These are phyloP conservation scores for Tetragnatha montana DNA, from an alignment of 2,888 invertebrate genomes.

Conservation along the genomic window DNA sequence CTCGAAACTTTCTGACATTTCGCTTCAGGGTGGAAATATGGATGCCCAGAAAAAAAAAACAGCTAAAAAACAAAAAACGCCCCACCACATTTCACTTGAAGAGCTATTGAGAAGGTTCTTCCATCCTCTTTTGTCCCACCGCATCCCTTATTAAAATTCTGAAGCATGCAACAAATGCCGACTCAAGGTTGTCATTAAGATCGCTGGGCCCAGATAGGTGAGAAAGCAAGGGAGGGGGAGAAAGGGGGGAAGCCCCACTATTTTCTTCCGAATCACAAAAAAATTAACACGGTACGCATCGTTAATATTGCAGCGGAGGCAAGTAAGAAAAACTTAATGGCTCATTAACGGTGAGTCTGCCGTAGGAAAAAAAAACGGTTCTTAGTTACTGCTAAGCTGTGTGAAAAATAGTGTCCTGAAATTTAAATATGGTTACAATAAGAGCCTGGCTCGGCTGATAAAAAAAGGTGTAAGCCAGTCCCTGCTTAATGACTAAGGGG, in stretches of 20 bases:
- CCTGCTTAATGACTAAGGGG: slow-evolving; percentile 59
- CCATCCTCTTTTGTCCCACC: not conserved
- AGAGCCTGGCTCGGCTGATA: slow-evolving; percentile 44
- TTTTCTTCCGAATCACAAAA: slow-evolving; percentile 44
- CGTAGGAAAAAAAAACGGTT: slow-evolving; percentile 63
- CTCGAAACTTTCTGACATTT: not conserved
- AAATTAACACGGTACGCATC: slow-evolving; percentile 47
- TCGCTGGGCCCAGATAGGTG: slow-evolving; percentile 55
- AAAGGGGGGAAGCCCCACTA: slow-evolving; percentile 30
- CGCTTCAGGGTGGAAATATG: not conserved
- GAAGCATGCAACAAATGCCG: slow-evolving; percentile 53
- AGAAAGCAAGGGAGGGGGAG: slow-evolving; percentile 52
- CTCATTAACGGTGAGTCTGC: slow-evolving; percentile 59
- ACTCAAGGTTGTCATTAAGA: slow-evolving; percentile 65
- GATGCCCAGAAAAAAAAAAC: not conserved
- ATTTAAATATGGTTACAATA: slow-evolving; percentile 70
- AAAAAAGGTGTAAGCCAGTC: slow-evolving; percentile 66
- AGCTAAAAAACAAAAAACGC: not conserved
- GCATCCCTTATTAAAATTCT: slow-evolving; percentile 55
- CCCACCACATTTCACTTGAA: not conserved
- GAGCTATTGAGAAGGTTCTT: not conserved
- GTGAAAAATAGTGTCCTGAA: slow-evolving; percentile 70
- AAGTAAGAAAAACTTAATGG: slow-evolving; percentile 63
- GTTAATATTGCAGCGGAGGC: slow-evolving; percentile 64
- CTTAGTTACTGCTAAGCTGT: slow-evolving; percentile 67